Conservation (phyloP, 2,797 vertebrate genomes). For the Lutjanus argentimaculatus region DNA sequence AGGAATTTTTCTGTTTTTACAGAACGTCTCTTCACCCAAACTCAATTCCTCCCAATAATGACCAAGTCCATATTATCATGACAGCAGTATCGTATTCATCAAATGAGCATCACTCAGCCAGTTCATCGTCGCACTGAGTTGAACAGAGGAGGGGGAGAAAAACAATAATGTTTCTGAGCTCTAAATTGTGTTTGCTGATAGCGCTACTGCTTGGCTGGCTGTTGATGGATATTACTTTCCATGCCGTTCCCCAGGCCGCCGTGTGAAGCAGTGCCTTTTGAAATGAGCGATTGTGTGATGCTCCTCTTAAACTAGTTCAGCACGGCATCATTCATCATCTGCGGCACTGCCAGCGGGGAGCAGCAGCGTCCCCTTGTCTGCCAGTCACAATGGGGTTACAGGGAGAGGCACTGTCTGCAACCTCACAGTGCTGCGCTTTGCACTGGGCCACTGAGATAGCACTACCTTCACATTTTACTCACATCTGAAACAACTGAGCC, state of each 20-base stretch:
- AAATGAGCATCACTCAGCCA: constrained; percentile 75
- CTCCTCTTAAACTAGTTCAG: constrained; percentile 85
- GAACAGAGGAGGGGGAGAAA: constrained; percentile 65
- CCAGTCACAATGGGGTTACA: constrained; percentile 75
- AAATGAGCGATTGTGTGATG: constrained; percentile 82
- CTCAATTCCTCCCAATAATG: constrained; percentile 72
- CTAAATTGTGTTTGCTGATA: constrained; percentile 86
- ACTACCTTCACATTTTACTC: constrained; percentile 28
- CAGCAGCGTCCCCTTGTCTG: constrained; percentile 64
- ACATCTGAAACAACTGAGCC: constrained; percentile 33
- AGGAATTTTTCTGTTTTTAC: constrained; percentile 51
- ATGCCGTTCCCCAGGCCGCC: constrained; percentile 75
- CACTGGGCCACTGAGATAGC: constrained; percentile 49
- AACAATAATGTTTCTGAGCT: constrained; percentile 82
- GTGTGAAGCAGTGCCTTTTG: constrained; percentile 77
- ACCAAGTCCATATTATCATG: constrained; percentile 71
- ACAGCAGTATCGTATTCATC: constrained; percentile 79
- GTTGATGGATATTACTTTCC: constrained; percentile 86
- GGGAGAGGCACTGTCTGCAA: constrained; percentile 56
- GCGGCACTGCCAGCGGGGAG: constrained; percentile 68
- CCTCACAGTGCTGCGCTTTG: constrained; percentile 56
- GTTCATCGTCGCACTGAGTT: constrained; percentile 68
- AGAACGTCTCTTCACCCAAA: constrained; percentile 68
- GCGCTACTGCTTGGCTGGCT: constrained; percentile 81
- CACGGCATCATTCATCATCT: constrained; percentile 80